These are phyloP conservation scores for Caenorhabditis sinica DNA, from an alignment of 2,888 invertebrate species.

Conservation along the genomic window DNA sequence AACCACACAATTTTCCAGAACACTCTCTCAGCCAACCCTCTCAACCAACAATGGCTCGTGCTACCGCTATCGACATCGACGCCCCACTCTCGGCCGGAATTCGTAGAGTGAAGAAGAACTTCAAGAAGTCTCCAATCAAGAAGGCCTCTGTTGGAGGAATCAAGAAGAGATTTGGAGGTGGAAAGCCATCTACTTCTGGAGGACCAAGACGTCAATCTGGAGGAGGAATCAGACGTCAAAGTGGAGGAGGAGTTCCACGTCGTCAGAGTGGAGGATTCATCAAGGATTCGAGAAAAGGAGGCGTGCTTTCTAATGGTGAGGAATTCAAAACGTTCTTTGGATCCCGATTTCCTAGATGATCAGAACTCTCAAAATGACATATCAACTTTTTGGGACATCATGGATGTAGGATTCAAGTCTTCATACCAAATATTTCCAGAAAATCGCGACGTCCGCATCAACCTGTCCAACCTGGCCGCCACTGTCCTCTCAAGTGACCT, in stretches of 20 bases:
- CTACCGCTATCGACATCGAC: slow-evolving; percentile 31
- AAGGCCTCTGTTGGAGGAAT: slow-evolving; percentile 15
- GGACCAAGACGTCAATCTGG: slow-evolving; percentile 11
- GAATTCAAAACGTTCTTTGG: not conserved
- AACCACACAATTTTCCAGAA: not conserved
- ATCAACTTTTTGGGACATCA: too few relatives aligned
- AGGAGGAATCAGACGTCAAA: slow-evolving; percentile 10
- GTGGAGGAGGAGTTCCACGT: slow-evolving; percentile 9
- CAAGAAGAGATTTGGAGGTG: slow-evolving; percentile 13
- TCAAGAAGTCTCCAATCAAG: slow-evolving; percentile 18
- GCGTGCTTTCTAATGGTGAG: slow-evolving; percentile 20
- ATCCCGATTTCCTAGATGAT: too few relatives aligned
- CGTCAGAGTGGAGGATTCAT: slow-evolving; percentile 19
- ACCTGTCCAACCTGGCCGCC: slow-evolving; percentile 67
- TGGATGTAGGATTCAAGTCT: too few relatives aligned
- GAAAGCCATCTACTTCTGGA: slow-evolving; percentile 9
- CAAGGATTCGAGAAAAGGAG: not conserved
- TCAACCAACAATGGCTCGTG: slow-evolving; percentile 33
- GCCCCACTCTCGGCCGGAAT: slow-evolving; percentile 37
- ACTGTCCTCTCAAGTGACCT: slow-evolving; percentile 64
- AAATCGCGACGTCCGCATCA: slow-evolving; percentile 60
- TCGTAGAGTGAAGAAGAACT: slow-evolving; percentile 4
- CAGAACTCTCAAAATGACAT: too few relatives aligned
- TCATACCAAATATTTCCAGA: too few relatives aligned
- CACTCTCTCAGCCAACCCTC: not conserved